Evolutionary conservation across 2,888 invertebrate genomes (phyloP).

Genomic region (Metallyticus violacea): DNA sequence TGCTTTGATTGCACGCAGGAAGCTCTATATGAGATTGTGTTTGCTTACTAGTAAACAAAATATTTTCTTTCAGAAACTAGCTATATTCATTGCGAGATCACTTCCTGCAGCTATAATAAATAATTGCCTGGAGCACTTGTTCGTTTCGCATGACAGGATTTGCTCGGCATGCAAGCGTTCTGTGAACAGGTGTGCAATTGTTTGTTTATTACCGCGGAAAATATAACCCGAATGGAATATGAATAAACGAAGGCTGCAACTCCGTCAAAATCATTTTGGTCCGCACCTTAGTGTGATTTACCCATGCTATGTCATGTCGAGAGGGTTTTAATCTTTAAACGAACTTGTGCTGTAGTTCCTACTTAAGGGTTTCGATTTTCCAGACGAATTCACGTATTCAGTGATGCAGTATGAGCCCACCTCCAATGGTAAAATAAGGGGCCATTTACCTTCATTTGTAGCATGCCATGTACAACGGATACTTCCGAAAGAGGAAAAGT

Average conservation of each 20-base stretch:
- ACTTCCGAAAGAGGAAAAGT: not conserved
- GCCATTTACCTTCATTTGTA: not conserved
- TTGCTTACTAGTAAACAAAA: too few species aligned
- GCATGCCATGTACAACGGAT: not conserved
- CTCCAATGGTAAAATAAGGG: not conserved
- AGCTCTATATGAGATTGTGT: too few species aligned
- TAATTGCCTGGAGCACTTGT: too few species aligned
- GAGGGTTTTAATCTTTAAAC: not conserved
- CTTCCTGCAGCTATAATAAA: too few species aligned
- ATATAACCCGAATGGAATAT: too few species aligned
- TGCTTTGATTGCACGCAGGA: too few species aligned
- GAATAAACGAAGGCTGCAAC: not conserved
- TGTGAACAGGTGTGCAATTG: too few species aligned
- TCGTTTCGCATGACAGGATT: too few species aligned
- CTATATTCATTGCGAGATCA: too few species aligned
- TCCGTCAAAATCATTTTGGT: not conserved
- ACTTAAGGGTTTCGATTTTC: not conserved
- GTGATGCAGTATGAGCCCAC: not conserved
- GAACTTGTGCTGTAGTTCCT: not conserved
- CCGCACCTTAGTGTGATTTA: too few species aligned
- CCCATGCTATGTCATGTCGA: not conserved
- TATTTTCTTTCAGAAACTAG: too few species aligned
- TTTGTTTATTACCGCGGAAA: not conserved
- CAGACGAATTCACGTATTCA: not conserved
- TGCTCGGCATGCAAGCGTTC: too few species aligned